These are phyloP conservation scores for Otolemur crassicaudatus DNA, from an alignment of 2,797 vertebrate genomes.

Conservation along the genomic window DNA sequence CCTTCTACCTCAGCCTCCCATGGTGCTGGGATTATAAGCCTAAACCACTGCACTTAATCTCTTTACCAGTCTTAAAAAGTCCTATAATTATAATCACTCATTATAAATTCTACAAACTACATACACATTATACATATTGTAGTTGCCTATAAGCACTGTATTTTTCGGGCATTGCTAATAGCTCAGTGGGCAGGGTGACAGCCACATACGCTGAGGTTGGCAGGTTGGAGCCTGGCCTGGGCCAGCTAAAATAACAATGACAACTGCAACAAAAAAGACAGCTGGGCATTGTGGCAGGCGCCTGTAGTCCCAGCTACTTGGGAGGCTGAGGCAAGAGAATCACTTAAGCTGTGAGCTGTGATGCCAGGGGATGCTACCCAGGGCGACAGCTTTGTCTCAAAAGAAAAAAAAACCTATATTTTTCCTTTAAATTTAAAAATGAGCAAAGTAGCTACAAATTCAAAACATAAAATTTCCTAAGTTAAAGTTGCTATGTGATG, in stretches of 20 bases:
- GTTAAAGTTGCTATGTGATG: background rate
- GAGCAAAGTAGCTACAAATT: background rate
- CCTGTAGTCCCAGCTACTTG: no score
- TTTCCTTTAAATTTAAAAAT: conserved; percentile 8
- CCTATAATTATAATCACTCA: background rate
- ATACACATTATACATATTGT: background rate
- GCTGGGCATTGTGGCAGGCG: no score
- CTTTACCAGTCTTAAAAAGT: background rate
- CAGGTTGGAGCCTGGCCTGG: no score
- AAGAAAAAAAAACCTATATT: background rate
- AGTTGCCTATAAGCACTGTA: background rate
- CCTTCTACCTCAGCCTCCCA: background rate
- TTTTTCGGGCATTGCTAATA: background rate
- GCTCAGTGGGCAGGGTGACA: no score
- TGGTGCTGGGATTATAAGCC: background rate
- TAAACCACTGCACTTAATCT: background rate
- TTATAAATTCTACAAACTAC: background rate
- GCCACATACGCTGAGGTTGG: no score
- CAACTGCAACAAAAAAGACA: no score
- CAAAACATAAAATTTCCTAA: conserved; percentile 5
- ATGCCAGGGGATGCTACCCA: no score
- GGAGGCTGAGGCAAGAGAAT: no score
- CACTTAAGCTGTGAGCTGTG: no score
- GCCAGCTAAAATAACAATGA: no score
- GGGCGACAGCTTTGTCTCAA: no score